Evolutionary conservation across 2,888 invertebrate species (phyloP).

Genomic region (Agriopis marginaria): DNA sequence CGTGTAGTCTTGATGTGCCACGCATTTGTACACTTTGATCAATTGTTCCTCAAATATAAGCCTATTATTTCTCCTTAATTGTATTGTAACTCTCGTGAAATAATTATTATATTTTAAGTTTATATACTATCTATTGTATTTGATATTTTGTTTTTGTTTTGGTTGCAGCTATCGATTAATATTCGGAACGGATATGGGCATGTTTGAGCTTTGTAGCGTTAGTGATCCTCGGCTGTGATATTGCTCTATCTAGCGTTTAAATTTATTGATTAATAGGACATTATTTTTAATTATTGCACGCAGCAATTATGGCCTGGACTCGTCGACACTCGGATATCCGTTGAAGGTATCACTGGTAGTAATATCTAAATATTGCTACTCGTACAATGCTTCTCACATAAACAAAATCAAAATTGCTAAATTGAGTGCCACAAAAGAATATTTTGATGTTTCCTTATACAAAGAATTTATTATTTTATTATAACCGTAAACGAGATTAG

Average conservation of each 20-base stretch:
- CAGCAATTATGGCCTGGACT: conserved; percentile 86
- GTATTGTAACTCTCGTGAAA: not conserved
- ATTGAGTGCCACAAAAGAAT: conserved; percentile 46
- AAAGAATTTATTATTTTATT: conserved; percentile 44
- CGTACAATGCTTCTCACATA: conserved; percentile 18
- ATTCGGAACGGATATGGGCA: conserved; percentile 85
- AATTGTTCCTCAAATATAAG: not conserved
- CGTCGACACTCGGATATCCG: conserved; percentile 87
- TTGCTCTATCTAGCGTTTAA: conserved; percentile 70
- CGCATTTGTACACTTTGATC: conserved; percentile 4
- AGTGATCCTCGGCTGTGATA: conserved; percentile 82
- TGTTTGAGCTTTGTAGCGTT: conserved; percentile 80
- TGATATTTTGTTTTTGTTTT: conserved; percentile 69
- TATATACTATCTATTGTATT: conserved; percentile 39
- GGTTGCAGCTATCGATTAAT: conserved; percentile 84
- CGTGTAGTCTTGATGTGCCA: not conserved
- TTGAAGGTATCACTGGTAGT: conserved; percentile 88
- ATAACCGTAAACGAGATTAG: conserved; percentile 37
- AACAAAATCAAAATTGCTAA: conserved; percentile 33
- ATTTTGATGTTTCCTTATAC: conserved; percentile 38
- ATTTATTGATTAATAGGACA: conserved; percentile 68
- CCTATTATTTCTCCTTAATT: not conserved
- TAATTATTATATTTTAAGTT: conserved; percentile 10
- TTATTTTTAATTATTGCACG: conserved; percentile 79
- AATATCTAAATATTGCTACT: conserved; percentile 74